Conservation (phyloP, 1,140 invertebrate species). For the Asbolus verrucosus region DNA sequence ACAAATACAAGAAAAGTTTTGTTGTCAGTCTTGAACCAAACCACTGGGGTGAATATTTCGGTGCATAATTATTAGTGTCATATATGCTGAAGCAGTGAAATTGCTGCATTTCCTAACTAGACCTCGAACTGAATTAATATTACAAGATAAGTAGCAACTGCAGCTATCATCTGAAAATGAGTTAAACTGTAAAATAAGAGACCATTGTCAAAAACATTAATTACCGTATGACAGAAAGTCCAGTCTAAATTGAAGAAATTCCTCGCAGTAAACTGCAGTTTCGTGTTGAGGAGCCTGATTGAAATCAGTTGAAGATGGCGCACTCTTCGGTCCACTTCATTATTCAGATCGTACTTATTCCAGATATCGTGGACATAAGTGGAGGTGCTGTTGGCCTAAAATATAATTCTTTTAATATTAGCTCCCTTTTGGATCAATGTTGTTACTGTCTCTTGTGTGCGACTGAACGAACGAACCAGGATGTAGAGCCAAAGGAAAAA, state of each 20-base stretch:
- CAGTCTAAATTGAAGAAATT: too few relatives aligned
- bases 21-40: not conserved
- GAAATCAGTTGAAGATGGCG: too few relatives aligned
- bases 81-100: not conserved
- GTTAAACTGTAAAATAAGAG: not conserved
- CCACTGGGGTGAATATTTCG: too few relatives aligned
- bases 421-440: not conserved
- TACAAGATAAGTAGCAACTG: constrained; percentile 13
- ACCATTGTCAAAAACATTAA: not conserved
- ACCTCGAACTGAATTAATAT: constrained; percentile 10
- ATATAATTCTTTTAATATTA: not conserved
- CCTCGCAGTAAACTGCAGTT: too few relatives aligned
- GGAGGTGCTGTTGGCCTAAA: not conserved
- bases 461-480: not conserved
- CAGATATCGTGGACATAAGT: too few relatives aligned
- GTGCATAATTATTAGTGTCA: not conserved
- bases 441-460: too few relatives aligned
- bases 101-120: not conserved
- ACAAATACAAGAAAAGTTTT: not conserved
- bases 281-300: too few relatives aligned
- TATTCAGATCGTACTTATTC: not conserved
- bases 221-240: too few relatives aligned
- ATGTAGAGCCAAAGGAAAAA: not conserved
- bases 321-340: not conserved
- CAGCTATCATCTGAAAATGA: constrained; percentile 18